These are phyloP conservation scores for Ophioderma brevispina DNA, from an alignment of 35 echinoderm and acorn worm genomes.

Conservation along the genomic window DNA sequence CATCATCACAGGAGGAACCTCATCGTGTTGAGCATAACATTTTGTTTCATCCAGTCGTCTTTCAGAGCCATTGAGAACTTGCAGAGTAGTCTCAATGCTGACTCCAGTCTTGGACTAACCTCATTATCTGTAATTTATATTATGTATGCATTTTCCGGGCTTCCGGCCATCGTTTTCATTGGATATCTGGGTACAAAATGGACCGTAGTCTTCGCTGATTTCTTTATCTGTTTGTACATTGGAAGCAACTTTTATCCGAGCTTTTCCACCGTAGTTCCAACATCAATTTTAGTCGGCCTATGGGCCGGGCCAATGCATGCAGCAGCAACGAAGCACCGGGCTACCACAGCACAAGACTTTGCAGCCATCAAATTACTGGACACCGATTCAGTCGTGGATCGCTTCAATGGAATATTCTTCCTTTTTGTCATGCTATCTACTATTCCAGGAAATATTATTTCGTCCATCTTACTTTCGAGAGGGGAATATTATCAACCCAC, in stretches of 20 bases:
- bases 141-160: neutral
- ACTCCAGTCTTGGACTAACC: neutral
- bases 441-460: neutral
- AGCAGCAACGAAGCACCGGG: neutral
- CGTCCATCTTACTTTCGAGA: neutral
- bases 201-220: neutral
- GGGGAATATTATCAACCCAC: neutral
- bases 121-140: neutral
- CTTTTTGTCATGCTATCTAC: neutral
- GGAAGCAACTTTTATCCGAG: neutral
- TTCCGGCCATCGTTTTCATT: neutral
- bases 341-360: neutral
- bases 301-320: neutral
- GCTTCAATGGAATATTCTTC: neutral
- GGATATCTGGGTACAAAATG: neutral
- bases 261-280: neutral
- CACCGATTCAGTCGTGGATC: neutral
- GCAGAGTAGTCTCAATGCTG: neutral
- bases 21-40: neutral
- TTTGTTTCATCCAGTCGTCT: conserved; percentile 3
- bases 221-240: neutral
- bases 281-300: neutral
- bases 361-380: neutral
- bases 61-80: neutral
- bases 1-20: neutral